Percentiles rank a stretch among this genome's conserved stretches.
phyloP scores from a whole-genome alignment of 2,888 invertebrate genomes.

The Plutella xylostella region DNA sequence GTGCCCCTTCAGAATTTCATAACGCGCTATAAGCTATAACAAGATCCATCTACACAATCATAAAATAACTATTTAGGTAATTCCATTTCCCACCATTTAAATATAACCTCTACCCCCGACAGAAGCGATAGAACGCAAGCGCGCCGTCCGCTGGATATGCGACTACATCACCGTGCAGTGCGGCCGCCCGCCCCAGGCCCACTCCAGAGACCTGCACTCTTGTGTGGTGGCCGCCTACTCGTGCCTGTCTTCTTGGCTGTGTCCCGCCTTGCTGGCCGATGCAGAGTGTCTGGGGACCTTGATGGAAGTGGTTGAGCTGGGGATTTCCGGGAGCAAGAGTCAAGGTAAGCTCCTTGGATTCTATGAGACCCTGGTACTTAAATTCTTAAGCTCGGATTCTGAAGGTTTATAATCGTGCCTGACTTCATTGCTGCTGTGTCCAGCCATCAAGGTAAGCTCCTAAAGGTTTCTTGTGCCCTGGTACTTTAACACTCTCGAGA shows the following conservation, averaged over 20 bases:
- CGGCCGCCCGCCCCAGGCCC: slow-evolving; percentile 92
- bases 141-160: slow-evolving; percentile 97
- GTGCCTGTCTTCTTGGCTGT: slow-evolving; percentile 92
- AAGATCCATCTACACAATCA: neutral
- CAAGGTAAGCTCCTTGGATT: slow-evolving; percentile 49
- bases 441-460: no score
- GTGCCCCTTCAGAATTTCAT: no score
- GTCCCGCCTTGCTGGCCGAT: slow-evolving; percentile 92
- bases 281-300: slow-evolving; percentile 93
- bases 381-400: no score
- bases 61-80: neutral
- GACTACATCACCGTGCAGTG: slow-evolving; percentile 98
- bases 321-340: slow-evolving; percentile 95
- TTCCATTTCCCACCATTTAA: slow-evolving; percentile 23
- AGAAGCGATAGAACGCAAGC: slow-evolving; percentile 91
- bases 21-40: no score
- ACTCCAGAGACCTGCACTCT: slow-evolving; percentile 94
- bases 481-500: slow-evolving; percentile 97
- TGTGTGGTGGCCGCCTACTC: slow-evolving; percentile 94
- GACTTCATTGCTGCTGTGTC: no score
- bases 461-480: no score
- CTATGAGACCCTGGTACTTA: slow-evolving; percentile 5
- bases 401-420: no score
- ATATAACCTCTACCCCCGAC: slow-evolving; percentile 24
- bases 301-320: slow-evolving; percentile 96